phyloP scores from a whole-genome alignment of 1,140 invertebrate genomes.

The Drosophila tropicalis region DNA sequence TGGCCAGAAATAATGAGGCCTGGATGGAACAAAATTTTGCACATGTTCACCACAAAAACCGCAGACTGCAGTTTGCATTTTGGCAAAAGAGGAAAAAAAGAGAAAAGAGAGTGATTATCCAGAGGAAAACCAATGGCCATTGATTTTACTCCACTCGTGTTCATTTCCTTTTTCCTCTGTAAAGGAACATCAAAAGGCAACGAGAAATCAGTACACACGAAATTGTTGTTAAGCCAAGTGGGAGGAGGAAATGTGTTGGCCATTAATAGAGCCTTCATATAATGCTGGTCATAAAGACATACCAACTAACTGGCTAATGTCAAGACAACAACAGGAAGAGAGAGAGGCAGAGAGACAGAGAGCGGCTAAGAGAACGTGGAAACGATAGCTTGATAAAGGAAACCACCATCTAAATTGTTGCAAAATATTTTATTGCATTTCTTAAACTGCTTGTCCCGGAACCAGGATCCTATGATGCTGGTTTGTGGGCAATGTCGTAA shows the following conservation, averaged over 20 bases:
- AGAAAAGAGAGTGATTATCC: slow-evolving; percentile 35
- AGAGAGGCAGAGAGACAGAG: neutral
- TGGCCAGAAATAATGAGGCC: neutral
- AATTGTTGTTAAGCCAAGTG: slow-evolving; percentile 2
- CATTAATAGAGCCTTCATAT: slow-evolving; percentile 48
- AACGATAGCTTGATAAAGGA: slow-evolving; percentile 5
- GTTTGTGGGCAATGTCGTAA: slow-evolving; percentile 42
- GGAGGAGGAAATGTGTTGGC: slow-evolving; percentile 26
- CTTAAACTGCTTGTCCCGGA: slow-evolving; percentile 32
- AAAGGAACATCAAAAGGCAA: neutral
- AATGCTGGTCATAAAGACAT: slow-evolving; percentile 52
- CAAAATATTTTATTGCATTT: slow-evolving; percentile 64
- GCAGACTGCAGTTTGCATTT: slow-evolving; percentile 44
- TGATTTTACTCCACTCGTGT: neutral
- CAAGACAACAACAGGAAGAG: slow-evolving; percentile 9
- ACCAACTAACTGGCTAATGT: slow-evolving; percentile 50
- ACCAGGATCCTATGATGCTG: too few species aligned
- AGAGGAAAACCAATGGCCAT: neutral
- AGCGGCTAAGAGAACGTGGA: neutral
- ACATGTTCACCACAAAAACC: slow-evolving; percentile 50
- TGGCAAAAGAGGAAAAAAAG: slow-evolving; percentile 1
- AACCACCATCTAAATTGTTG: slow-evolving; percentile 60
- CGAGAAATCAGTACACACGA: slow-evolving; percentile 15
- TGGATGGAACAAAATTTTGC: slow-evolving; percentile 1
- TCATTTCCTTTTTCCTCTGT: neutral